Percentiles rank a stretch among this genome's conserved stretches.
Conservation (phyloP, 2,888 invertebrate genomes). For the Neoitamus cyanurus region DNA sequence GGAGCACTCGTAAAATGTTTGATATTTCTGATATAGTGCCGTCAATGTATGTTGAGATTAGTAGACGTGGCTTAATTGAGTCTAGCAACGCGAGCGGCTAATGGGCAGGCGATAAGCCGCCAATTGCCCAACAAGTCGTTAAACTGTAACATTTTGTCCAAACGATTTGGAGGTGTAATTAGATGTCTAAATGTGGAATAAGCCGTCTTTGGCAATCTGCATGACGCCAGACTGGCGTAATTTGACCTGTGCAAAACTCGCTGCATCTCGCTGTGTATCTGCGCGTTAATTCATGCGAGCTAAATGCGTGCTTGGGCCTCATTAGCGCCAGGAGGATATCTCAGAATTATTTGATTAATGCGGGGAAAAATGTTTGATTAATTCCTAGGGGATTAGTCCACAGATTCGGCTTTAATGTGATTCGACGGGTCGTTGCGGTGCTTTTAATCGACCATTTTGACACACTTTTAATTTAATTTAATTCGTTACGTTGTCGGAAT, state of each 20-base stretch:
- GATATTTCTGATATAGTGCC: background rate
- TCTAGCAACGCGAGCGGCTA: constrained; percentile 22
- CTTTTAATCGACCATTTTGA: background rate
- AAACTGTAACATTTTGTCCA: background rate
- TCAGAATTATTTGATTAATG: background rate
- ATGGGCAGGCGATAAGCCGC: constrained; percentile 23
- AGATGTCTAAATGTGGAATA: constrained; percentile 34
- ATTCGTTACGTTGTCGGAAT: background rate
- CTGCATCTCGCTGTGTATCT: background rate
- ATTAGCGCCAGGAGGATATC: background rate
- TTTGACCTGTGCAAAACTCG: background rate
- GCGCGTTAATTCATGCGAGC: background rate
- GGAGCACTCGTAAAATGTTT: background rate
- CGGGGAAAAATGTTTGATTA: background rate
- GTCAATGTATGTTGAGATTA: background rate
- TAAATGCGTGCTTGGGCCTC: background rate
- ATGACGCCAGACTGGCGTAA: background rate
- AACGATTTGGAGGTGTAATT: constrained; percentile 21
- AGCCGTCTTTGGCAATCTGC: background rate
- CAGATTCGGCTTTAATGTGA: background rate
- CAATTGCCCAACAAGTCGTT: constrained; percentile 33
- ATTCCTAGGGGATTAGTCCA: background rate
- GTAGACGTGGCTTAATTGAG: constrained; percentile 19
- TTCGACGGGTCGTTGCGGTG: background rate
- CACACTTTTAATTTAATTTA: background rate